Evolutionary conservation across 2,888 invertebrate genomes (phyloP).

Genomic region (Sarcophaga carnaria): DNA sequence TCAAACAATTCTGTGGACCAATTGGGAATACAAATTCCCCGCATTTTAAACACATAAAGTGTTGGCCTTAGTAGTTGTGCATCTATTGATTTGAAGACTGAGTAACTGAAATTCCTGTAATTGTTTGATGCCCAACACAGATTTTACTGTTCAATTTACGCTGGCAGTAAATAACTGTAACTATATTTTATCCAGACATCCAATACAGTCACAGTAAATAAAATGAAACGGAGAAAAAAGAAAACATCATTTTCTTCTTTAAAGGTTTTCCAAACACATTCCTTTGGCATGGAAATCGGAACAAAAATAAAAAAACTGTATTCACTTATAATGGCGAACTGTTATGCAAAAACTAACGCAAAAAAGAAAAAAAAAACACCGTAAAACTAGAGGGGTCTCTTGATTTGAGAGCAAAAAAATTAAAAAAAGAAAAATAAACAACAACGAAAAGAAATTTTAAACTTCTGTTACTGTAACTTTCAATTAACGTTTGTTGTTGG

Average conservation of each 20-base stretch:
- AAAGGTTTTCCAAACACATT: conserved; percentile 52
- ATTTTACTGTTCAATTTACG: no score
- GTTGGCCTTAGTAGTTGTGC: no score
- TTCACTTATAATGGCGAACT: conserved; percentile 43
- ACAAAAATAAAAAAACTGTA: conserved; percentile 24
- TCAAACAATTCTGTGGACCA: no score
- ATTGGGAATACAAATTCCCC: no score
- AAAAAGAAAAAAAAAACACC: no score
- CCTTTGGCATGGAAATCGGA: conserved; percentile 8
- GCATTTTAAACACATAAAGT: no score
- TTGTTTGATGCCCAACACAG: no score
- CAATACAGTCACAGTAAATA: no score
- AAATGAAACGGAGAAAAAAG: not conserved
- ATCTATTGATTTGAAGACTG: no score
- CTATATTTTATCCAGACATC: not conserved
- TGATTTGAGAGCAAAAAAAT: no score
- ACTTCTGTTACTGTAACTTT: conserved; percentile 60
- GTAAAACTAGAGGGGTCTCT: no score
- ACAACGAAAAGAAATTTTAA: conserved; percentile 19
- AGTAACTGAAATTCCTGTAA: no score
- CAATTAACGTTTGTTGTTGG: conserved; percentile 47
- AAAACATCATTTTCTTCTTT: conserved; percentile 31
- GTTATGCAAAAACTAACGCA: conserved; percentile 42
- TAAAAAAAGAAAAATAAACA: conserved; percentile 9
- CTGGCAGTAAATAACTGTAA: not conserved